phyloP scores from a whole-genome alignment of 2,888 invertebrate species.

The Hedychridium roseum region DNA sequence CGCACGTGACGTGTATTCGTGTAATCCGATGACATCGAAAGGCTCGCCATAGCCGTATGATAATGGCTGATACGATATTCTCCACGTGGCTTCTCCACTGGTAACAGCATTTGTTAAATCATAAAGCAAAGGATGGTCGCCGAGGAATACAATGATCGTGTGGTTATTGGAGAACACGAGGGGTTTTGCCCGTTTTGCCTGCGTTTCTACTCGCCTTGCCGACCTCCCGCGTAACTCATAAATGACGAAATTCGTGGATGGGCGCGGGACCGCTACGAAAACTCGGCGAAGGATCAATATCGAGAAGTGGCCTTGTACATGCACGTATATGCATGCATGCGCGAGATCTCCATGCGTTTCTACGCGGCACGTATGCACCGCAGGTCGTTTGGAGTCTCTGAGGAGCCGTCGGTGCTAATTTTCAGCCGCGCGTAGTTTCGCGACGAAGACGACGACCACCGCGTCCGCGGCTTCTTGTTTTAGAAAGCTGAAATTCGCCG shows the following conservation, averaged over 20 bases:
- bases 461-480: slow-evolving; percentile 39
- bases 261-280: slow-evolving; percentile 11
- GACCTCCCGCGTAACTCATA: too few species aligned
- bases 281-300: slow-evolving; percentile 19
- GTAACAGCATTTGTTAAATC: neutral
- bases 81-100: slow-evolving; percentile 19
- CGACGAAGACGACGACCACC: slow-evolving; percentile 33
- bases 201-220: too few species aligned
- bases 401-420: slow-evolving; percentile 43
- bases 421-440: slow-evolving; percentile 36
- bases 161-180: too few species aligned
- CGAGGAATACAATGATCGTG: neutral
- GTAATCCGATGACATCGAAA: slow-evolving; percentile 39
- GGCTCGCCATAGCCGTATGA: slow-evolving; percentile 39
- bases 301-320: slow-evolving; percentile 8
- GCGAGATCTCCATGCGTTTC: slow-evolving; percentile 17
- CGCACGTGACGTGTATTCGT: slow-evolving; percentile 39
- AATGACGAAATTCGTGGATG: too few species aligned
- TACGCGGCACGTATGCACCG: slow-evolving; percentile 9
- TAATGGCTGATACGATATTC: slow-evolving; percentile 41
- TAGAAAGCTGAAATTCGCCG: slow-evolving; percentile 64
- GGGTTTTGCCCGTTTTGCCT: too few species aligned
- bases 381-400: slow-evolving; percentile 42
- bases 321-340: slow-evolving; percentile 12
- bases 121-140: too few species aligned